Percentiles rank a stretch among this genome's conserved stretches.
Evolutionary conservation across 2,888 invertebrate species (phyloP).

Genomic region (Ectemnius cavifrons): DNA sequence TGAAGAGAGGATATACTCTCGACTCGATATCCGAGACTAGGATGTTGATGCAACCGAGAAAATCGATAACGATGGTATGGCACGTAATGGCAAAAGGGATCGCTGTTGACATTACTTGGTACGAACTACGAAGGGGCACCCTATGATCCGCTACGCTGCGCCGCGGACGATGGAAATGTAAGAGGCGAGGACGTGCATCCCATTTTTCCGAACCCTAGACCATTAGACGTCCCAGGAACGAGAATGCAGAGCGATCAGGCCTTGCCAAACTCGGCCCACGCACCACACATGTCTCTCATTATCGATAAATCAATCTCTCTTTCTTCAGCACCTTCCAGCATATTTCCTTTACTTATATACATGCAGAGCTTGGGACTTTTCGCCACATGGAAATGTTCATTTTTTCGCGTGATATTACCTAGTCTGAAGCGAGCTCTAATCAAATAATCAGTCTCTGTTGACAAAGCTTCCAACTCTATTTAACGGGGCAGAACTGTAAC

Average conservation of each 20-base stretch:
- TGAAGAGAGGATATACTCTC: not conserved
- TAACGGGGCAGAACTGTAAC: too few relatives aligned
- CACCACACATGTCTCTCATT: not conserved
- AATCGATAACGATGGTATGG: slow-evolving; percentile 19
- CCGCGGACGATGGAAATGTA: slow-evolving; percentile 24
- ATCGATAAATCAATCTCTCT: too few relatives aligned
- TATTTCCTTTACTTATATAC: too few relatives aligned
- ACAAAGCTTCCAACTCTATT: too few relatives aligned
- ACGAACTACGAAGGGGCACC: too few relatives aligned
- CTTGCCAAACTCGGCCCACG: not conserved
- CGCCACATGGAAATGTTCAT: too few relatives aligned
- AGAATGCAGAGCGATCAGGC: slow-evolving; percentile 29
- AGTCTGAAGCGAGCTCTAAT: too few relatives aligned
- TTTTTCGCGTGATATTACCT: too few relatives aligned
- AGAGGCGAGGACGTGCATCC: slow-evolving; percentile 21
- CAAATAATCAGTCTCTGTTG: too few relatives aligned
- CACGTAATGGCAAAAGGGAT: slow-evolving; percentile 12
- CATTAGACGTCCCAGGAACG: slow-evolving; percentile 8
- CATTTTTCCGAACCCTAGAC: slow-evolving; percentile 15
- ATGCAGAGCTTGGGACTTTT: too few relatives aligned
- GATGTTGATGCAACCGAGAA: slow-evolving; percentile 13
- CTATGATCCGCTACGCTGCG: too few relatives aligned
- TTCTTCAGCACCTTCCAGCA: too few relatives aligned
- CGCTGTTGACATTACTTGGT: slow-evolving; percentile 31
- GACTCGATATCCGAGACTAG: not conserved